Evolutionary conservation across 2,113 vertebrate genomes (phyloP), one percentile per base, ranked within the genome.

Genomic region (Pollimyrus isidori): DNA sequence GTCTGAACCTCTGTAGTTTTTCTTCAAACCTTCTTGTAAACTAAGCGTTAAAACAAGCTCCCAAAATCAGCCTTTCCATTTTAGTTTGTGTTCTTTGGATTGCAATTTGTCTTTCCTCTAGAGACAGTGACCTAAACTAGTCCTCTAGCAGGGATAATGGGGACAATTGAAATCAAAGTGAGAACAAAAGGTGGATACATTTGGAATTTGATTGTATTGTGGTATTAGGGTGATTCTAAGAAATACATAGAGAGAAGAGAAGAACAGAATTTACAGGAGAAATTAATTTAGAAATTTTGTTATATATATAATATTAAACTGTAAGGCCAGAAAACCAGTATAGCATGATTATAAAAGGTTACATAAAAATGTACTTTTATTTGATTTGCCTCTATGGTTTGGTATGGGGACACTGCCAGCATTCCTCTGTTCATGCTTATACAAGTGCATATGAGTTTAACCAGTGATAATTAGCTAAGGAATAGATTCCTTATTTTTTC

Each of bases 61-160:
- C n/a, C n/a, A n/a, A n/a, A n/a, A n/a, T n/a, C n/a, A n/a, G n/a
- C n/a, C n/a, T n/a, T n/a, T n/a, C n/a, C 94, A 93, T 94, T 91
- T 90, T 76, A 89, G 92, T 92, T 90, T 92, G 92, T 87, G 89
- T 91, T 87, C 69, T 62, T 92, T 88, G 92, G 93, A 91, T 92
- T 86, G 88, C 92, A 93, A 93, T 95, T 94, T 94, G 93, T 95
- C 93, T 87, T 45, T 90, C 5, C 91, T 30, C 4, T 7, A 89
- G 91, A 94, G 93, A 94, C 92, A 91, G 92, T 95, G 94, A 95
- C 93, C 91, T 93, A 94, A 94, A 94, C 92, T 94, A 94, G 93
- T 92, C 45, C 10, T 88, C 90, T 94, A 94, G 92, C 89, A 94
- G 93, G 93, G 94, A 93, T 92, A 92, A 91, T 46, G 65, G 45